These are phyloP conservation scores for Hydrozoanthus tunicans DNA, from an alignment of 64 coral and sea anemone genomes.

Conservation along the genomic window DNA sequence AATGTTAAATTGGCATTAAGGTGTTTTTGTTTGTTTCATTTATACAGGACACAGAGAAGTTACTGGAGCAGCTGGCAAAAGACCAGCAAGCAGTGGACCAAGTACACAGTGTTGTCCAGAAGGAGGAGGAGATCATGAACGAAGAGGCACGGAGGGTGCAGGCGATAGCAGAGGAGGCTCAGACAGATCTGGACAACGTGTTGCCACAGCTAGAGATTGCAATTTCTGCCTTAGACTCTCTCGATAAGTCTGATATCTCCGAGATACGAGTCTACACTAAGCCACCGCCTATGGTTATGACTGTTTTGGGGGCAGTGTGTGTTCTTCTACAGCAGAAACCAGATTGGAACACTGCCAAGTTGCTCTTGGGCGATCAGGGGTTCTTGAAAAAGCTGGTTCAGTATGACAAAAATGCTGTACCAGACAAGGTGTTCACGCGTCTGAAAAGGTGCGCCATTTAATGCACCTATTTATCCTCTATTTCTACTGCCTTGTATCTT, in stretches of 20 bases:
- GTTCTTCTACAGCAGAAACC: conserved; percentile 91
- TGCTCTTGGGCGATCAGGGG: conserved; percentile 79
- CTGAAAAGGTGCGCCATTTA: conserved; percentile 41
- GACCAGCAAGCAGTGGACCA: conserved; percentile 96
- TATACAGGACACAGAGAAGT: conserved; percentile 83
- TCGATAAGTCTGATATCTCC: conserved; percentile 98
- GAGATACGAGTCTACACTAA: conserved; percentile 98
- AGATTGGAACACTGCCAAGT: conserved; percentile 94
- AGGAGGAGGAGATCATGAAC: conserved; percentile 96
- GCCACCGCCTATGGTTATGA: conserved; percentile 97
- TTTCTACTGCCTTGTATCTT: neutral
- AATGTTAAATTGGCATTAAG: too few relatives aligned
- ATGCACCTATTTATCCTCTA: neutral
- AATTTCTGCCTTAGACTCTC: conserved; percentile 74
- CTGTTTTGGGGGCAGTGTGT: conserved; percentile 90
- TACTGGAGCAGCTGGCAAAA: conserved; percentile 89
- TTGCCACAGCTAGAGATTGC: conserved; percentile 80
- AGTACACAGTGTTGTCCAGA: conserved; percentile 85
- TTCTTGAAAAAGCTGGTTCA: conserved; percentile 91
- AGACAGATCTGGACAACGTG: conserved; percentile 81
- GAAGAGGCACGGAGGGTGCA: conserved; percentile 85
- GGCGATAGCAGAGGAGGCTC: conserved; percentile 87
- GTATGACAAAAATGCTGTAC: conserved; percentile 82
- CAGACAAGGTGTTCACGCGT: conserved; percentile 77
- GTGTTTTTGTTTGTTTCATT: neutral